Evolutionary conservation across 2,888 invertebrate species (phyloP).

Genomic region (Saturnia japonica): DNA sequence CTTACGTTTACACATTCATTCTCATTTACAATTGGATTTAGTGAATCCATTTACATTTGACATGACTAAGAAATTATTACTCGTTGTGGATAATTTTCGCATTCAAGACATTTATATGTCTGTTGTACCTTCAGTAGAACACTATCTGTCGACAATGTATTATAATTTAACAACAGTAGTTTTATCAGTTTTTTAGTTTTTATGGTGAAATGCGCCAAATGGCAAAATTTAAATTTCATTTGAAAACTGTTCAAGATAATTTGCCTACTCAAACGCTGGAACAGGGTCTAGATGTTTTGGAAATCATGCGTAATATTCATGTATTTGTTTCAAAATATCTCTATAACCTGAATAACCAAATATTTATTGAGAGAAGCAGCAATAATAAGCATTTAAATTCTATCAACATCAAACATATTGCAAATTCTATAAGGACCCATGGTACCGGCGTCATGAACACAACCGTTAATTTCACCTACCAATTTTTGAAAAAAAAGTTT

Average conservation of each 20-base stretch:
- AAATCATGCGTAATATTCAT: conserved; percentile 98
- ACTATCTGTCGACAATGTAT: conserved; percentile 96
- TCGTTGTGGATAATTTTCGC: conserved; percentile 81
- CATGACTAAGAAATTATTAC: conserved; percentile 84
- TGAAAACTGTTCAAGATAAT: conserved; percentile 94
- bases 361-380: conserved; percentile 95
- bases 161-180: conserved; percentile 99
- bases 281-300: conserved; percentile 97
- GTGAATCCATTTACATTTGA: conserved; percentile 87
- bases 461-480: conserved; percentile 95
- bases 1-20: conserved; percentile 94
- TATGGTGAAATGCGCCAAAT: conserved; percentile 98
- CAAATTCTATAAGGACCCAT: conserved; percentile 98
- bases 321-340: conserved; percentile 96
- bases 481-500: conserved; percentile 96
- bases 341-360: conserved; percentile 98
- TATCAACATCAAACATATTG: conserved; percentile 96
- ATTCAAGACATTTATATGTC: conserved; percentile 82
- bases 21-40: conserved; percentile 90
- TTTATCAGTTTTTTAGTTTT: conserved; percentile 97
- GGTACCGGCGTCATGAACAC: conserved; percentile 98
- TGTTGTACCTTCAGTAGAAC: conserved; percentile 88
- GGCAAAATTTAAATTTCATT: conserved; percentile 90
- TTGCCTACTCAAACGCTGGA: conserved; percentile 98
- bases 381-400: conserved; percentile 97